Evolutionary conservation across 1,140 invertebrate genomes (phyloP).

Genomic region (Hormaphis cornu): DNA sequence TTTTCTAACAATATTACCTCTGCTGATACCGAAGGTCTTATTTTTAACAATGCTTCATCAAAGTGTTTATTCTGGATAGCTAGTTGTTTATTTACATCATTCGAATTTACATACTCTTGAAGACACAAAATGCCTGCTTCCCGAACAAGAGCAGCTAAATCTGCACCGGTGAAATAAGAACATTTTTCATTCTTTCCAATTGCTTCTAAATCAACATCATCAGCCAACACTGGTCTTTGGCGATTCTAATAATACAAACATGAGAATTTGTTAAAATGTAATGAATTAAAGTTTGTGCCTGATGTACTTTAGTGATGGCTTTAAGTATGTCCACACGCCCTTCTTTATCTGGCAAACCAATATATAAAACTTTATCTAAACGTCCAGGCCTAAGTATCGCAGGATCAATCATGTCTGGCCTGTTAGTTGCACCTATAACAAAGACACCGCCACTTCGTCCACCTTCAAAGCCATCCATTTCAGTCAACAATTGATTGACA

Average conservation of each 20-base stretch:
- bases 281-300: not conserved
- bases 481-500: slow-evolving; percentile 94
- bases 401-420: slow-evolving; percentile 93
- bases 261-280: not conserved
- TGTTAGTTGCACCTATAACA: slow-evolving; percentile 90
- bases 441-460: slow-evolving; percentile 72
- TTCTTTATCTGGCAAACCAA: slow-evolving; percentile 70
- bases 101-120: slow-evolving; percentile 45
- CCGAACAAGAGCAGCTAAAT: slow-evolving; percentile 74
- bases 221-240: slow-evolving; percentile 59
- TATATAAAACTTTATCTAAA: slow-evolving; percentile 87
- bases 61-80: slow-evolving; percentile 47
- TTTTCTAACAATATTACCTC: slow-evolving; percentile 21
- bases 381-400: slow-evolving; percentile 89
- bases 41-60: slow-evolving; percentile 57
- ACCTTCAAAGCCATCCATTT: slow-evolving; percentile 94
- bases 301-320: slow-evolving; percentile 77
- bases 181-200: slow-evolving; percentile 57
- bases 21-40: slow-evolving; percentile 65
- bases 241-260: slow-evolving; percentile 51
- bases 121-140: slow-evolving; percentile 72
- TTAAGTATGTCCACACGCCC: slow-evolving; percentile 82
- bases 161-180: slow-evolving; percentile 81
- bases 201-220: slow-evolving; percentile 65
- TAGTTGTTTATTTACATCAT: slow-evolving; percentile 43